Percentiles rank a stretch among this genome's conserved stretches.
phyloP scores from a whole-genome alignment of 2,797 vertebrate species.

The Brachyrhaphis roseni region DNA sequence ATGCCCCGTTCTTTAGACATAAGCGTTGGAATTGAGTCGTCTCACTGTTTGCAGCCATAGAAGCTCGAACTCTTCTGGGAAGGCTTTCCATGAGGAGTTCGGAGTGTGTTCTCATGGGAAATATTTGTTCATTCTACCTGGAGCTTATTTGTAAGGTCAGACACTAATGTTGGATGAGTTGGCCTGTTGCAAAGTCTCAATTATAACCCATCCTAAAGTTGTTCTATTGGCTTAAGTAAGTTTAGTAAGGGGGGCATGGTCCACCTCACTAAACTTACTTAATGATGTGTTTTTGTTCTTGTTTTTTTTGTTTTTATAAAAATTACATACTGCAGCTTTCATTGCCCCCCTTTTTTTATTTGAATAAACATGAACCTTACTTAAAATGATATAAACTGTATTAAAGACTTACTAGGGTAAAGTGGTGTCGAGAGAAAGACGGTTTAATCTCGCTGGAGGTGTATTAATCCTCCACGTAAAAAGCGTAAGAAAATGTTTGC shows the following conservation, averaged over 20 bases:
- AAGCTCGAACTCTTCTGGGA: not conserved
- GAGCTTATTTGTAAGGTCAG: not conserved
- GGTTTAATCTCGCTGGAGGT: not conserved
- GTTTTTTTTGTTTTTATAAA: too few relatives aligned
- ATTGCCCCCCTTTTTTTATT: too few relatives aligned
- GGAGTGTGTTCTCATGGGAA: not conserved
- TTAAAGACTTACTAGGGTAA: not conserved
- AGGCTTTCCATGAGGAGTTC: not conserved
- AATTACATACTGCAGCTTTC: not conserved
- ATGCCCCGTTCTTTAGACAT: not conserved
- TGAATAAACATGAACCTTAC: too few relatives aligned
- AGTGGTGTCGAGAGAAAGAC: not conserved
- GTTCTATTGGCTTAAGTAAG: not conserved
- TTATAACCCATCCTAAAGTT: not conserved
- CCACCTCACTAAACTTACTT: not conserved
- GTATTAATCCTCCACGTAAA: not conserved
- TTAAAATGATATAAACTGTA: not conserved
- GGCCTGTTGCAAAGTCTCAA: not conserved
- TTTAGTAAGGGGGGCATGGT: not conserved
- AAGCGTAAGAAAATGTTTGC: not conserved
- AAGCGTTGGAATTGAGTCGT: not conserved
- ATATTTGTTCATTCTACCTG: not conserved
- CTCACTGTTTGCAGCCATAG: not conserved
- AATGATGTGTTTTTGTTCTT: not conserved
- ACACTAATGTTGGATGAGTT: slow-evolving; percentile 3